Conservation (phyloP, 2,113 vertebrate genomes). For the Potamarius usumacintae region DNA sequence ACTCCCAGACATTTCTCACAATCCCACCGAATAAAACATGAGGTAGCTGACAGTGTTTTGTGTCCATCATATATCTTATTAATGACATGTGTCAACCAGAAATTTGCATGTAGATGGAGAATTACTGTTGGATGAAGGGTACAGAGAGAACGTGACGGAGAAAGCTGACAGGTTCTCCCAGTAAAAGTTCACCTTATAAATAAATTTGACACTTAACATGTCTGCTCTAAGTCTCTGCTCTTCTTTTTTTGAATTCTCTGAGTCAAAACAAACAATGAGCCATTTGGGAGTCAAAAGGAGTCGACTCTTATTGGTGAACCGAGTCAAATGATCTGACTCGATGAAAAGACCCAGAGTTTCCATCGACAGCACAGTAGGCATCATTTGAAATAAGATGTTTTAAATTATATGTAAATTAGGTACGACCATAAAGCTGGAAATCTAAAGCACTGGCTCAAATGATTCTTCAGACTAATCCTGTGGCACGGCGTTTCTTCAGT, state of each 20-base stretch:
- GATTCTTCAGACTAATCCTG: background rate
- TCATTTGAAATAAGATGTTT: background rate
- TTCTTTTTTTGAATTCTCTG: background rate
- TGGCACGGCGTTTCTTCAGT: background rate
- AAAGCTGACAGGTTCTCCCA: background rate
- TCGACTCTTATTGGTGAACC: background rate
- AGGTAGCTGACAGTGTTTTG: background rate
- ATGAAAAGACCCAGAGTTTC: background rate
- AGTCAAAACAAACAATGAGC: background rate
- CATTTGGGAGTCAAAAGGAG: background rate
- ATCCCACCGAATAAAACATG: background rate
- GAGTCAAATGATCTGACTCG: background rate
- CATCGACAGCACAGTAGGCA: background rate
- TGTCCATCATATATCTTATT: background rate
- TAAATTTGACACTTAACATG: background rate
- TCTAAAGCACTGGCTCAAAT: background rate
- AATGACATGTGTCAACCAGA: background rate
- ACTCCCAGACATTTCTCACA: background rate
- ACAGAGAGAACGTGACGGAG: background rate
- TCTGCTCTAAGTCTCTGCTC: background rate
- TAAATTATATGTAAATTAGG: background rate
- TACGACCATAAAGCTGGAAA: background rate
- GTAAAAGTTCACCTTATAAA: background rate
- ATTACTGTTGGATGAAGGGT: background rate
- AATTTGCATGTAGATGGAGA: background rate